Evolutionary conservation across 2,797 vertebrate genomes (phyloP), one percentile per base, ranked within the genome.

Genomic region (Setipinna tenuifilis): DNA sequence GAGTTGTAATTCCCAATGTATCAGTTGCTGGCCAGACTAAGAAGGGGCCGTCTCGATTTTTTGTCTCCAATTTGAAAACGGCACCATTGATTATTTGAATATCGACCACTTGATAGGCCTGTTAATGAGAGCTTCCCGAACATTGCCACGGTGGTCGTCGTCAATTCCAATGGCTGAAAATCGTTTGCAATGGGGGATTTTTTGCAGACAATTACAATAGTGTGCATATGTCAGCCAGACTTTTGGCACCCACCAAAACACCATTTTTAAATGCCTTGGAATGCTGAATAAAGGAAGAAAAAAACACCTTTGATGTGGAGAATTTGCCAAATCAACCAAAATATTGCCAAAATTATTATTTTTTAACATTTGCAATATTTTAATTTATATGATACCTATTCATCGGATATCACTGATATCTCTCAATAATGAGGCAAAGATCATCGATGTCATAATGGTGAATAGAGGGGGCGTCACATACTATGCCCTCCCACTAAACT

Each of bases 231-330:
- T 41, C 19, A 78, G 35, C 35, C 35, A 44, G 71, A 19, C 71
- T 19, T 41, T 41, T 44, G 71, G 71, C 71, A 78, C 21, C 35
- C 31, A 78, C 31, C 71, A 78, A 10, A 78, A 44, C 71, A 88
- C 83, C 48, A 48, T 84, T 83, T 83, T 81, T 86, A 89, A 92
- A 90, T 86, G 87, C 87, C 84, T 90, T 89, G 88, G 92, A 89
- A 92, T 91, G 89, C 90, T 93, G 88, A 93, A 93, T 92, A 90
- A 92, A 92, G 62, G 57, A 84, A 83, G 86, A 17, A 25, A 35
- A 46, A 88, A 44, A 83, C 61, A 57, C 16, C 31, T 78, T 78
- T 19, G 35, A 21, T 41, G 16, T 75, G 31, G 68, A 35, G 16
- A 44, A 78, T 19, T 31, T 44, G 17, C 71, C 71, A 78, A 44